phyloP scores from a whole-genome alignment of 1,140 invertebrate genomes.

The Aporrectodea caliginosa region DNA sequence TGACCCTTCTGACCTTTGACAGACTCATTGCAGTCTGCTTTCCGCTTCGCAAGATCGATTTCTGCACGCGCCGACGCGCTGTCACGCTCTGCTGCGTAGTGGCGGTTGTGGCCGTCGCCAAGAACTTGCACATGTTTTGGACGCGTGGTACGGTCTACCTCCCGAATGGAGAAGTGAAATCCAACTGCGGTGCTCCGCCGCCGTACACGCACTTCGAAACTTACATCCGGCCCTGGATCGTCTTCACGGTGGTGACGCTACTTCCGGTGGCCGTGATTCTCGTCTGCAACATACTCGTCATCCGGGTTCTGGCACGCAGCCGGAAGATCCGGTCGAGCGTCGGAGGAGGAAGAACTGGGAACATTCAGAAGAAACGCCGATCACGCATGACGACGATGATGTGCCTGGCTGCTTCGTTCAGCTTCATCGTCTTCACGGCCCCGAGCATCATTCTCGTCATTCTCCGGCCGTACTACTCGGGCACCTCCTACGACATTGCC shows the following conservation, averaged over 20 bases:
- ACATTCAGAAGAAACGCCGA: conserved; percentile 7
- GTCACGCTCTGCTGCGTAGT: background rate
- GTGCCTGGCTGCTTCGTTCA: conserved; percentile 28
- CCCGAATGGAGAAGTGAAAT: background rate
- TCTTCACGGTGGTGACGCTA: conserved; percentile 19
- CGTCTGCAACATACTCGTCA: conserved; percentile 29
- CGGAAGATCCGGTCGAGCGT: background rate
- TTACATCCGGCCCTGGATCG: conserved; percentile 33
- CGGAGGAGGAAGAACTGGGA: conserved; percentile 2
- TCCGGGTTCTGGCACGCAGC: conserved; percentile 3
- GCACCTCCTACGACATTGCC: conserved; percentile 20
- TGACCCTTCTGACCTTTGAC: conserved; percentile 36
- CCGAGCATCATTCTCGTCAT: conserved; percentile 33
- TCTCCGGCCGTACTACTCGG: conserved; percentile 24
- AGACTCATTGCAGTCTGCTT: conserved; percentile 36
- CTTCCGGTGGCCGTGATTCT: conserved; percentile 24
- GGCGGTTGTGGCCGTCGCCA: conserved; percentile 14
- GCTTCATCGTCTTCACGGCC: conserved; percentile 27
- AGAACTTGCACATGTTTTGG: conserved; percentile 32
- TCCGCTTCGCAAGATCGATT: conserved; percentile 29
- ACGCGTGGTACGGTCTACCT: conserved; percentile 25
- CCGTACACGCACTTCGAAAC: conserved; percentile 26
- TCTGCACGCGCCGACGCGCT: background rate
- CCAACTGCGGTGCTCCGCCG: conserved; percentile 24
- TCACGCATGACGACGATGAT: conserved; percentile 19